phyloP scores from a whole-genome alignment of 2,888 invertebrate genomes.

The Melitaea athalia region DNA sequence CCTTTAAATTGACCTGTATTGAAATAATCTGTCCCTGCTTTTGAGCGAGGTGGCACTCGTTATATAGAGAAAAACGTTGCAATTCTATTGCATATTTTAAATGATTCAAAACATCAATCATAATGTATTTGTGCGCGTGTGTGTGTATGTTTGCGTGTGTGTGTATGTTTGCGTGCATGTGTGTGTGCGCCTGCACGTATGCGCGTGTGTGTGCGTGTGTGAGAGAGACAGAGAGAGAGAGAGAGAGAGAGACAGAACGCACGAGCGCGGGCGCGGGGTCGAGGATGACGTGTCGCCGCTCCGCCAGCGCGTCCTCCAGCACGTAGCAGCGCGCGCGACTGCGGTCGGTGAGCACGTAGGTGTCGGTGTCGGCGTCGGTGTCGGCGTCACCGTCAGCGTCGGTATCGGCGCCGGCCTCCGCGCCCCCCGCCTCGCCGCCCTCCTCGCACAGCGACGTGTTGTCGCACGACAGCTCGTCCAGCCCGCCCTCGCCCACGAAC shows the following conservation, averaged over 20 bases:
- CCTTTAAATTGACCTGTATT: too few species aligned
- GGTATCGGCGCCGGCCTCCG: constrained; percentile 43
- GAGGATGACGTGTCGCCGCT: constrained; percentile 56
- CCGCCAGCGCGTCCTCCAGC: constrained; percentile 62
- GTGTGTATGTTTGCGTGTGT: too few species aligned
- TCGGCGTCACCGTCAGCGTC: constrained; percentile 43
- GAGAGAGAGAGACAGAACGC: not conserved
- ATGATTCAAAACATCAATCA: too few species aligned
- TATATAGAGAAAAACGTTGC: too few species aligned
- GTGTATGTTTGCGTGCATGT: too few species aligned
- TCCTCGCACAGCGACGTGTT: constrained; percentile 56
- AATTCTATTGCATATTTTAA: too few species aligned
- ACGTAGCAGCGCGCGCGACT: constrained; percentile 62
- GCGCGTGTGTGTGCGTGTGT: not conserved
- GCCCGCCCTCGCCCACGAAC: constrained; percentile 44
- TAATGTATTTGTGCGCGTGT: too few species aligned
- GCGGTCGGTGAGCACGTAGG: constrained; percentile 72
- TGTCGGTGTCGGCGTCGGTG: constrained; percentile 50
- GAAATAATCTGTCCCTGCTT: too few species aligned
- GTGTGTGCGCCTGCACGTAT: too few species aligned
- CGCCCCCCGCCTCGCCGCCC: constrained; percentile 41
- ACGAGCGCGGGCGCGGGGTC: constrained; percentile 46
- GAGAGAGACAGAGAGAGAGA: not conserved
- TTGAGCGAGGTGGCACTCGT: too few species aligned
- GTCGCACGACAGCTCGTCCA: constrained; percentile 51